A percentile compares a stretch with the other conserved stretches of the same genome.
Evolutionary conservation across 2,797 vertebrate genomes (phyloP).

Genomic region (Argyrosomus regius): DNA sequence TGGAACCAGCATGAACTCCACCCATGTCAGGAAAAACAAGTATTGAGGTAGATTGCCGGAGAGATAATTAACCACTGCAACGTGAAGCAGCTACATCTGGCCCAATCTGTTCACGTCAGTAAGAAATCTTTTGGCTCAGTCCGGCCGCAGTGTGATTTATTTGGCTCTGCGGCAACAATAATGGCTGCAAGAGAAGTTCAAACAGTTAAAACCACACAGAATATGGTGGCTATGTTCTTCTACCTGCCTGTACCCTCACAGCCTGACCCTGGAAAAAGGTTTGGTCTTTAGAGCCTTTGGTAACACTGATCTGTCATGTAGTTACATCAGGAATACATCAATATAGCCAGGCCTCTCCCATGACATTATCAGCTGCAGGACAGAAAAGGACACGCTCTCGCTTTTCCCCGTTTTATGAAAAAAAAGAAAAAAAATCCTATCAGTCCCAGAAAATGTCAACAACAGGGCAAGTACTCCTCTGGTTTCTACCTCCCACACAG

Average conservation of each 20-base stretch:
- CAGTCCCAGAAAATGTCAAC: slow-evolving; percentile 62
- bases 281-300: slow-evolving; percentile 13
- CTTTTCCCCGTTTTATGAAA: slow-evolving; percentile 12
- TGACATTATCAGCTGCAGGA: slow-evolving; percentile 41
- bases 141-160: slow-evolving; percentile 42
- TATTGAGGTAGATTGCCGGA: slow-evolving; percentile 24
- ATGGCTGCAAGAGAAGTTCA: slow-evolving; percentile 29
- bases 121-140: slow-evolving; percentile 39
- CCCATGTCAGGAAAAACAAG: slow-evolving; percentile 30
- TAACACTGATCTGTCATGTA: slow-evolving; percentile 38
- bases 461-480: slow-evolving; percentile 48
- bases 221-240: neutral
- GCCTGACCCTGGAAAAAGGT: neutral
- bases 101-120: slow-evolving; percentile 45
- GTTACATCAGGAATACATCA: slow-evolving; percentile 37
- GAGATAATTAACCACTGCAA: slow-evolving; percentile 56
- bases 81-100: slow-evolving; percentile 54
- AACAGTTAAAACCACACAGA: slow-evolving; percentile 5
- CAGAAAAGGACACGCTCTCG: slow-evolving; percentile 35
- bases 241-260: neutral
- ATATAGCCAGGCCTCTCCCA: slow-evolving; percentile 17
- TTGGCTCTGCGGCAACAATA: slow-evolving; percentile 21
- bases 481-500: slow-evolving; percentile 34
- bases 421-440: slow-evolving; percentile 23
- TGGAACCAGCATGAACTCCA: slow-evolving; percentile 11